Conservation (phyloP, 2,797 vertebrate species). For the Intellagama lesueurii region DNA sequence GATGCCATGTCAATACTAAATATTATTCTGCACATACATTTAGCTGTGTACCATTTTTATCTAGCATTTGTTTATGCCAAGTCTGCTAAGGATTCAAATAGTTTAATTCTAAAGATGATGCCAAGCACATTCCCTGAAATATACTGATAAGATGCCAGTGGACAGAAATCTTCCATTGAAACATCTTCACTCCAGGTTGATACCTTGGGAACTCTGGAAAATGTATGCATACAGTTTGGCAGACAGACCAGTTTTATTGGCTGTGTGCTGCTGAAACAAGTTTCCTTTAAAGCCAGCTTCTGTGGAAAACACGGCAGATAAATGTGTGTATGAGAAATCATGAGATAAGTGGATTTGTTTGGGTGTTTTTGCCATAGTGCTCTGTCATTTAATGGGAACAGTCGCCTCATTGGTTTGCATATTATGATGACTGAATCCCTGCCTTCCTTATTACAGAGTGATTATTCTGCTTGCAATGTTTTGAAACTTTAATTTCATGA, state of each 20-base stretch:
- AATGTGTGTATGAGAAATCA: neutral
- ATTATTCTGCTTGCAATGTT: neutral
- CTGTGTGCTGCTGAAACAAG: neutral
- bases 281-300: slow-evolving; percentile 26
- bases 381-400: slow-evolving; percentile 29
- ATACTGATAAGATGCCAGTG: neutral
- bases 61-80: neutral
- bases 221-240: neutral
- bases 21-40: neutral
- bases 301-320: neutral
- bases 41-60: neutral
- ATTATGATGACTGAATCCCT: neutral
- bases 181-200: neutral
- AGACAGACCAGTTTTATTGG: slow-evolving; percentile 17
- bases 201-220: slow-evolving; percentile 3
- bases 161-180: neutral
- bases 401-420: slow-evolving; percentile 35
- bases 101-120: neutral
- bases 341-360: slow-evolving; percentile 13
- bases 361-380: neutral
- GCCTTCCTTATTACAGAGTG: slow-evolving; percentile 3
- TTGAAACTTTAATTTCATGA: neutral
- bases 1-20: neutral
- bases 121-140: neutral
- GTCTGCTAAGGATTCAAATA: neutral